Evolutionary conservation across 2,797 vertebrate species (phyloP).

Genomic region (Capromys pilorides): DNA sequence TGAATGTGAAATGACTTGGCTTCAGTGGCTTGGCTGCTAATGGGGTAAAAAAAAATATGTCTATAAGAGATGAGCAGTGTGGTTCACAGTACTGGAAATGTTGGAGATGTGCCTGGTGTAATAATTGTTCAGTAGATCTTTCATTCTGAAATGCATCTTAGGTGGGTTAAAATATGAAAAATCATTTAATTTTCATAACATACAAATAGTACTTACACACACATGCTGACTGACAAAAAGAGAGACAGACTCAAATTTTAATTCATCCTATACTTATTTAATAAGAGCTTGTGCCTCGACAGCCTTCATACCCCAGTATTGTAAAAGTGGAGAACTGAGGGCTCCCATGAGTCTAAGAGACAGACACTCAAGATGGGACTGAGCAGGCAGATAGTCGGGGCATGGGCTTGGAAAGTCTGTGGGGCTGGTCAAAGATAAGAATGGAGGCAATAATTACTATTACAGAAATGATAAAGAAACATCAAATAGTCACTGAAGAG

Average conservation of each 20-base stretch:
- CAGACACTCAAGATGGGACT: neutral
- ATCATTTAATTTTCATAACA: neutral
- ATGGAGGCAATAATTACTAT: neutral
- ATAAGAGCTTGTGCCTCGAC: neutral
- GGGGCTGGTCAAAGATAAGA: neutral
- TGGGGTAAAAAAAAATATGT: neutral
- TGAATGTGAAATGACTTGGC: too few relatives aligned
- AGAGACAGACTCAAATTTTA: neutral
- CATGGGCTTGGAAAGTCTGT: neutral
- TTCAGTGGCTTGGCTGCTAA: neutral
- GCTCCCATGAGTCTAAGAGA: neutral
- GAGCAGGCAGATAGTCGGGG: neutral
- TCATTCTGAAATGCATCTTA: conserved; percentile 1
- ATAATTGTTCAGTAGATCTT: neutral
- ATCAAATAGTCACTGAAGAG: neutral
- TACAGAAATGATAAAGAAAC: neutral
- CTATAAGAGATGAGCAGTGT: neutral
- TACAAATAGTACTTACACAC: neutral
- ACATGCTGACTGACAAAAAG: neutral
- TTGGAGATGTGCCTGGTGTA: neutral
- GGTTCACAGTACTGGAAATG: neutral
- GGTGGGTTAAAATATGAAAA: neutral
- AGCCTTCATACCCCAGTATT: neutral
- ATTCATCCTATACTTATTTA: neutral
- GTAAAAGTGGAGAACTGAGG: neutral